These are phyloP conservation scores for Pontoporia blainvillei DNA, from an alignment of 2,113 vertebrate genomes.

Conservation along the genomic window DNA sequence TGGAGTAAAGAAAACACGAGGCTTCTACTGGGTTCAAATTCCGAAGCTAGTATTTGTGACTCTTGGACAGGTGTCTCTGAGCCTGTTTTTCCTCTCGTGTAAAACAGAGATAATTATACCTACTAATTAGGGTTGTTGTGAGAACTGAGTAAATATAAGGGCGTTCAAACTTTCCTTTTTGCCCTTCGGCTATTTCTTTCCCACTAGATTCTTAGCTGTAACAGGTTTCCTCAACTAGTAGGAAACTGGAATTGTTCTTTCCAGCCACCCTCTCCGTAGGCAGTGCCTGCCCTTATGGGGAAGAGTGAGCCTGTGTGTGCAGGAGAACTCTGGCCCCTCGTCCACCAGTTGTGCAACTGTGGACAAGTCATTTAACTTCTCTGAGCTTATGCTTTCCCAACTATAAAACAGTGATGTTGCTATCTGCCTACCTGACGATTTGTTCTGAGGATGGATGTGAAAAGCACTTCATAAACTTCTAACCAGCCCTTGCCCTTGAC, in stretches of 20 bases:
- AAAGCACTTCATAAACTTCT: background rate
- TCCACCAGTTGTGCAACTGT: background rate
- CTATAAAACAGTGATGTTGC: background rate
- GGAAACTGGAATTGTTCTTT: background rate
- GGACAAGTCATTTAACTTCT: background rate
- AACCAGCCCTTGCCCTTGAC: background rate
- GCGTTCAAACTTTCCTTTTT: background rate
- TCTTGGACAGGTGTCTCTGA: background rate
- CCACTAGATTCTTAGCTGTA: background rate
- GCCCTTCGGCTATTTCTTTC: background rate
- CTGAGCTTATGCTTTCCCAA: background rate
- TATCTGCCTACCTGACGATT: background rate
- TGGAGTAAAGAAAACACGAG: background rate
- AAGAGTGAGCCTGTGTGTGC: background rate
- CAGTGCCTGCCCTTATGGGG: too few species aligned
- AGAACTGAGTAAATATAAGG: background rate
- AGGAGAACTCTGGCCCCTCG: background rate
- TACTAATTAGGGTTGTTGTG: background rate
- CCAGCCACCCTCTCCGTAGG: background rate
- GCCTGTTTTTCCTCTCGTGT: background rate
- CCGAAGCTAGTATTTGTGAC: background rate
- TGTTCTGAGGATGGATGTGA: background rate
- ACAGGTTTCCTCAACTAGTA: background rate
- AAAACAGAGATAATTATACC: background rate
- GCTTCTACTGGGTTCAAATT: background rate